A percentile compares a stretch with the other conserved stretches of the same genome.
These are phyloP conservation scores for Dendrolimus houi DNA, from an alignment of 2,888 invertebrate species.

Conservation along the genomic window DNA sequence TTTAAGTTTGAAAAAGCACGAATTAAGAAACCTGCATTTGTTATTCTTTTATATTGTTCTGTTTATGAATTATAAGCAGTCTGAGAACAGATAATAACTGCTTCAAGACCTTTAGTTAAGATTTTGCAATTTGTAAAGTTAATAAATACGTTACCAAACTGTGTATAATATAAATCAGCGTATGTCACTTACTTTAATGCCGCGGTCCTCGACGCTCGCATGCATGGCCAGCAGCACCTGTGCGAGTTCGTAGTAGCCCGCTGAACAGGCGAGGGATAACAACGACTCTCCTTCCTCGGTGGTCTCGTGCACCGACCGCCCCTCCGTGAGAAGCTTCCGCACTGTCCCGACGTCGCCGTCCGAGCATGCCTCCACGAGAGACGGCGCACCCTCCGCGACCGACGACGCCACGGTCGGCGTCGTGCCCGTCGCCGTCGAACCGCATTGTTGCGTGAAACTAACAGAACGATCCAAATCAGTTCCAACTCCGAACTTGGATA, in stretches of 20 bases:
- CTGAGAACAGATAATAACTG: too few species aligned
- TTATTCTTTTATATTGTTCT: too few species aligned
- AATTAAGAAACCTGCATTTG: too few species aligned
- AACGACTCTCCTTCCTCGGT: constrained; percentile 98
- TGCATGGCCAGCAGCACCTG: constrained; percentile 98
- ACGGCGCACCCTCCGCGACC: constrained; percentile 77
- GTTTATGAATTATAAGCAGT: too few species aligned
- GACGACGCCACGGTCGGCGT: constrained; percentile 66
- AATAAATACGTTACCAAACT: too few species aligned
- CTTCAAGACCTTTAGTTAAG: too few species aligned
- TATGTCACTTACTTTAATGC: constrained; percentile 81
- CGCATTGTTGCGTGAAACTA: constrained; percentile 58
- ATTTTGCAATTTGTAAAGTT: too few species aligned
- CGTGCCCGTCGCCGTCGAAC: constrained; percentile 58
- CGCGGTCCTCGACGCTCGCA: constrained; percentile 97
- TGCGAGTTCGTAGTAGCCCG: constrained; percentile 97
- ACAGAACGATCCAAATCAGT: constrained; percentile 1
- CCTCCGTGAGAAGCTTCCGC: constrained; percentile 93
- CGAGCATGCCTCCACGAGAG: constrained; percentile 94
- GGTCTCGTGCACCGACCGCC: constrained; percentile 95
- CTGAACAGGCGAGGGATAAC: constrained; percentile 96
- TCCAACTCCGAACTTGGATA: background rate
- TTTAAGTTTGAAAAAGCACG: too few species aligned
- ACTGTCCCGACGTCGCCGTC: constrained; percentile 97
- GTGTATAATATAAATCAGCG: too few species aligned